Evolutionary conservation across 2,888 invertebrate genomes (phyloP).

Genomic region (Apotomis betuletana): DNA sequence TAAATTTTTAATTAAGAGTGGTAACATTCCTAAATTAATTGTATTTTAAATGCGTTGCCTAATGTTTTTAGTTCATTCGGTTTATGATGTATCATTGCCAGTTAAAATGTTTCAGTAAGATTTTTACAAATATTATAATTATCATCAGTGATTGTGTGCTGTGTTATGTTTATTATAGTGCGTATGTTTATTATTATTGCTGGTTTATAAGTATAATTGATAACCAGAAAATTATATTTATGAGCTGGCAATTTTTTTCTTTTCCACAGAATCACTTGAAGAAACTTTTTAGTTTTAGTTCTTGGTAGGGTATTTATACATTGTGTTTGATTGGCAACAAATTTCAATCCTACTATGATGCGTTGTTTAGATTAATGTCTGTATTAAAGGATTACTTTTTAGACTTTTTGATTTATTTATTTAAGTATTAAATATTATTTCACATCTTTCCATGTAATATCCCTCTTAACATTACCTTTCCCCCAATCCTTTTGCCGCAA

Average conservation of each 20-base stretch:
- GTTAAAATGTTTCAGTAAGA: conserved; percentile 39
- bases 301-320: conserved; percentile 8
- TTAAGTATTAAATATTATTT: neutral
- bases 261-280: conserved; percentile 12
- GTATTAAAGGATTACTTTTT: conserved; percentile 32
- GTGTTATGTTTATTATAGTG: conserved; percentile 64
- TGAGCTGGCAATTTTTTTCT: conserved; percentile 1
- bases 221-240: conserved; percentile 9
- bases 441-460: neutral
- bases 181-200: conserved; percentile 53
- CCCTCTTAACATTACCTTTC: too few relatives aligned
- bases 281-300: conserved; percentile 11
- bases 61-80: conserved; percentile 16
- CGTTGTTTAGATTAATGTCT: conserved; percentile 36
- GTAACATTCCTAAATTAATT: conserved; percentile 41
- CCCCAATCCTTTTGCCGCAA: too few relatives aligned
- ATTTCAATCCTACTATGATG: conserved; percentile 30
- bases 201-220: conserved; percentile 43
- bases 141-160: conserved; percentile 67
- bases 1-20: conserved; percentile 30
- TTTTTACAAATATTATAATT: conserved; percentile 45
- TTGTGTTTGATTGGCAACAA: conserved; percentile 31
- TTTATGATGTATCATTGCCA: conserved; percentile 25
- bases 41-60: conserved; percentile 36
- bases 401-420: conserved; percentile 7